Base-by-base conservation (phyloP, 1,140 invertebrate species). In the Drosophila auraria region DNA sequence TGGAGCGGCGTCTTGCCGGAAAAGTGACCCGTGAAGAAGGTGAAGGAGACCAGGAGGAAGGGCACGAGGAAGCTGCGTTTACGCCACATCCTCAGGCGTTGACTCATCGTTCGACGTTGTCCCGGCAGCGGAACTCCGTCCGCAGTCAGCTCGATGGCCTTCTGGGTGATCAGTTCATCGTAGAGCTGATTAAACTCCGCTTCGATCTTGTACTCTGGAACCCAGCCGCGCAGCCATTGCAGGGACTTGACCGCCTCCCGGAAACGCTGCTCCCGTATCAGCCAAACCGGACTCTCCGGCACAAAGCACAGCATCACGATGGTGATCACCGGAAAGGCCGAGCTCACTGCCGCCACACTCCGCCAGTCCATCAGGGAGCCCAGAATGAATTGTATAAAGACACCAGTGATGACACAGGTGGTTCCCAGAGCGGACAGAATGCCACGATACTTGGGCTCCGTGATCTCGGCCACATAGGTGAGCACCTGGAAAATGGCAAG, bases 391-490 rank as follows among this genome's bases (percentile, higher is more conserved):
- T 95, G 95, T 0, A 95, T 94, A 76, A 97, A 95, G 1, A 96
- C 94, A 2, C 97, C 97, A 0, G 95, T 87, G 42, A 97, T 96
- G 54, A 97, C 95, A 66, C 95, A 94, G 92, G 96, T 95, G 2
- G 95, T 95, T 17, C 96, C 95, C 14, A 96, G 95, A 1, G 96
- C 96, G 1, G 96, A 94, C 17, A 97, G 91, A 70, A 96, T 95
- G 5, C 97, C 97, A 36, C 96, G 94, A 14, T 97, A 93, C 82
- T 96, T 95, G 0, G 97, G 96, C 80, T 97, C 95, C 3, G 96
- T 96, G 9, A 97, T 95, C 93, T 97, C 97, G 3, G 96, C 96
- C 11, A 97, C 96, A 87, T 97, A 97, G 0, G 96, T 97, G 77
- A 97, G 93, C 56, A 96, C 95, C 95, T 96, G 72, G 54, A 82